These are phyloP conservation scores for Danio choprae DNA, from an alignment of 2,797 vertebrate genomes.

Conservation along the genomic window DNA sequence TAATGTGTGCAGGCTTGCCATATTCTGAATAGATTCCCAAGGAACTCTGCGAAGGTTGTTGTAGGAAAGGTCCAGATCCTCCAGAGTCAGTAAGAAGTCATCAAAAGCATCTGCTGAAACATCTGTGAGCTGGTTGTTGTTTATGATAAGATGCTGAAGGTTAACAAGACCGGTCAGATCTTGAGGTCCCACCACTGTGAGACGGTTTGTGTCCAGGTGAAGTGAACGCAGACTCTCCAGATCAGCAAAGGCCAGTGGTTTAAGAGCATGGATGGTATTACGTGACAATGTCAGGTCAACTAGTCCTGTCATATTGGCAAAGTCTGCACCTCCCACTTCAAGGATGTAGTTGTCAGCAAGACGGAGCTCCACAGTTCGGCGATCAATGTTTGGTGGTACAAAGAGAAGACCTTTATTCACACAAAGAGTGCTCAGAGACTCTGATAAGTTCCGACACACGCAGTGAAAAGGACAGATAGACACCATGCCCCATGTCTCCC, in stretches of 20 bases:
- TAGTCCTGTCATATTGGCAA: slow-evolving; percentile 91
- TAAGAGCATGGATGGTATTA: slow-evolving; percentile 88
- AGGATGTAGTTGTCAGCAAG: slow-evolving; percentile 93
- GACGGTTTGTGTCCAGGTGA: slow-evolving; percentile 89
- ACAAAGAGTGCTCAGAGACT: slow-evolving; percentile 92
- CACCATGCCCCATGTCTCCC: slow-evolving; percentile 85
- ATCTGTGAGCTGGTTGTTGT: slow-evolving; percentile 89
- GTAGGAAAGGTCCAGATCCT: slow-evolving; percentile 93
- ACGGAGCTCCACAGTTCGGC: slow-evolving; percentile 90
- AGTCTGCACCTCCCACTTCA: slow-evolving; percentile 84
- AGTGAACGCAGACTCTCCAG: slow-evolving; percentile 90
- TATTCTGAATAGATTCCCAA: slow-evolving; percentile 90
- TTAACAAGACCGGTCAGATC: slow-evolving; percentile 87
- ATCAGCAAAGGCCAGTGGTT: slow-evolving; percentile 87
- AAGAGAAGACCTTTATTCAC: slow-evolving; percentile 93
- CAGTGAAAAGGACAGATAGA: slow-evolving; percentile 91
- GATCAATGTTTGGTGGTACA: slow-evolving; percentile 90
- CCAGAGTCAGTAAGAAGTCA: slow-evolving; percentile 87
- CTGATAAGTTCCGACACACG: slow-evolving; percentile 91
- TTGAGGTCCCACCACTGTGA: slow-evolving; percentile 81
- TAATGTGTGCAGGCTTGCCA: slow-evolving; percentile 90
- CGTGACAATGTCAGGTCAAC: slow-evolving; percentile 92
- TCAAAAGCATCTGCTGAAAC: slow-evolving; percentile 85
- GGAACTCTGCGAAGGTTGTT: slow-evolving; percentile 90
- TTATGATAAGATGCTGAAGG: slow-evolving; percentile 91